A percentile compares a stretch with the other conserved stretches of the same genome.
Evolutionary conservation across 2,797 vertebrate species (phyloP).

Genomic region (Pogoniulus pusillus): DNA sequence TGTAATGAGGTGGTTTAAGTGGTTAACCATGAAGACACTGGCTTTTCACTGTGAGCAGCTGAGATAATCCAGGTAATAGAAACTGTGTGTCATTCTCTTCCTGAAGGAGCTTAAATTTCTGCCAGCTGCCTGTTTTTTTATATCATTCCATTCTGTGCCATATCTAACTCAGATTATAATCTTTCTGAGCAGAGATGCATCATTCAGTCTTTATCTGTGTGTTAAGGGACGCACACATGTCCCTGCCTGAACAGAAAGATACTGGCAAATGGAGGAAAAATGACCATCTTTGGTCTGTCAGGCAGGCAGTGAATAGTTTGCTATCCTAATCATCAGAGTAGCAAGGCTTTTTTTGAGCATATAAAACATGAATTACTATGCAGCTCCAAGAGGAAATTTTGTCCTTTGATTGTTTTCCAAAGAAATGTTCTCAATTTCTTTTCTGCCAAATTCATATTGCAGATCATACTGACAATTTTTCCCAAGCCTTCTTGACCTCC

Average conservation of each 20-base stretch:
- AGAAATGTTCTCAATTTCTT: slow-evolving; percentile 64
- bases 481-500: slow-evolving; percentile 67
- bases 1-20: background rate
- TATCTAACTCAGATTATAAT: background rate
- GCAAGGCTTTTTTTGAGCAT: slow-evolving; percentile 19
- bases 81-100: background rate
- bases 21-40: background rate
- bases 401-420: slow-evolving; percentile 70
- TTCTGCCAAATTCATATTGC: slow-evolving; percentile 59
- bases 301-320: slow-evolving; percentile 32
- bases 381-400: slow-evolving; percentile 55
- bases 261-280: slow-evolving; percentile 1
- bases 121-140: background rate
- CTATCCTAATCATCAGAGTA: slow-evolving; percentile 28
- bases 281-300: slow-evolving; percentile 45
- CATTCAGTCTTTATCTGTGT: background rate
- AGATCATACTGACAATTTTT: slow-evolving; percentile 62
- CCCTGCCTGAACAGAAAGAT: background rate
- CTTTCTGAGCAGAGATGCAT: background rate
- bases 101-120: background rate
- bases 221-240: background rate
- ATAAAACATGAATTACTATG: slow-evolving; percentile 41
- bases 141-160: background rate
- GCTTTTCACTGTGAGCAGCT: background rate
- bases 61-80: background rate